phyloP scores from a whole-genome alignment of 92 coral and sea anemone genomes.

The Pocillopora grandis region DNA sequence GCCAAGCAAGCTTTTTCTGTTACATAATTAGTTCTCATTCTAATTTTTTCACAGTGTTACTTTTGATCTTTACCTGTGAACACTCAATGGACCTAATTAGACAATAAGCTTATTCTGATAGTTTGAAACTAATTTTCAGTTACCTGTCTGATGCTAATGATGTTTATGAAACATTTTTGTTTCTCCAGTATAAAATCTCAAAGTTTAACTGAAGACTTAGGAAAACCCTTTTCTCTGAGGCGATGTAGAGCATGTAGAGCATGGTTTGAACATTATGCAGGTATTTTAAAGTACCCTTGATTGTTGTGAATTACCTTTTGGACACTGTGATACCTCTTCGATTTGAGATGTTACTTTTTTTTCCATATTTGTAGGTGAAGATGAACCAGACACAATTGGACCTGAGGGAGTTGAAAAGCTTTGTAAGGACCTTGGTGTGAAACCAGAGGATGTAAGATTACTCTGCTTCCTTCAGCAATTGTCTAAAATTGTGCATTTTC shows the following conservation, averaged over 20 bases:
- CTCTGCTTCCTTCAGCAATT: neutral
- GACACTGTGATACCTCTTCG: no score
- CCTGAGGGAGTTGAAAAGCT: conserved; percentile 90
- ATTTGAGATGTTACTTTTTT: neutral
- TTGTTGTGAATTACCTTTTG: neutral
- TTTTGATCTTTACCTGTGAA: no score
- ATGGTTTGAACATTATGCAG: conserved; percentile 93
- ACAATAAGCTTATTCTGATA: no score
- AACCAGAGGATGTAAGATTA: conserved; percentile 86
- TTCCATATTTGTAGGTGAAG: conserved; percentile 34
- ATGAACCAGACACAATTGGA: conserved; percentile 84
- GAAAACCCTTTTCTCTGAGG: conserved; percentile 76
- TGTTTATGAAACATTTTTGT: neutral
- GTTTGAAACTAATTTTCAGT: no score
- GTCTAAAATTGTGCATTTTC: neutral
- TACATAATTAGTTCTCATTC: no score
- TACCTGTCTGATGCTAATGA: no score
- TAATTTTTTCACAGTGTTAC: no score
- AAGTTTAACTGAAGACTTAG: conserved; percentile 60
- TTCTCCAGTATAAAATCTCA: conserved; percentile 43
- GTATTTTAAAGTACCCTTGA: conserved; percentile 19
- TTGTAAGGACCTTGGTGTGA: conserved; percentile 79
- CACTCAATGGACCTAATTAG: no score
- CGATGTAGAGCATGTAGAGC: conserved; percentile 73
- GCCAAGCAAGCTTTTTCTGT: no score